phyloP scores from a whole-genome alignment of 2,113 vertebrate genomes.

The Apaloderma vittatum region DNA sequence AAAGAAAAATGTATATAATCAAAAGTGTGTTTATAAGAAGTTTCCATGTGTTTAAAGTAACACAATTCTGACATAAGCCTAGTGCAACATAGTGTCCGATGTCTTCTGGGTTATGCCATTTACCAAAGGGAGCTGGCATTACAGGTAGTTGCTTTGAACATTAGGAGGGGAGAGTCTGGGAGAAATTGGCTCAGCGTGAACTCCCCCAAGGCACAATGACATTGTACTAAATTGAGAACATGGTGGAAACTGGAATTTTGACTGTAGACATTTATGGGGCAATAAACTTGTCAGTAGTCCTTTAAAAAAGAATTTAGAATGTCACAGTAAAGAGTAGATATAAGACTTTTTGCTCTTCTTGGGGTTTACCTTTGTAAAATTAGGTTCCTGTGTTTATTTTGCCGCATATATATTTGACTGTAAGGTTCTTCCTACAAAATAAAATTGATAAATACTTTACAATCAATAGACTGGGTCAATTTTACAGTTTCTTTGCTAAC shows the following conservation, averaged over 20 bases:
- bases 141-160: neutral
- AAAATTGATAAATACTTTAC: neutral
- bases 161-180: neutral
- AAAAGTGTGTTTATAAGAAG: neutral
- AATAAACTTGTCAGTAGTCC: neutral
- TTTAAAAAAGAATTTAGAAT: neutral
- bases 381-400: neutral
- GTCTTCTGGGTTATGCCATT: neutral
- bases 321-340: neutral
- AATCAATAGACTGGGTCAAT: neutral
- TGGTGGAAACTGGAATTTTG: neutral
- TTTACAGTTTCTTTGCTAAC: neutral
- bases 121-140: neutral
- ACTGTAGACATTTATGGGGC: neutral
- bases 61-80: neutral
- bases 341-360: neutral
- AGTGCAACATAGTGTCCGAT: neutral
- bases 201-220: neutral
- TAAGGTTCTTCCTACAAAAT: neutral
- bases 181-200: neutral
- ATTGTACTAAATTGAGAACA: neutral
- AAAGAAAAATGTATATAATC: neutral
- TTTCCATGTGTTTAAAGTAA: neutral
- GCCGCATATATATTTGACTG: rapidly evolving
- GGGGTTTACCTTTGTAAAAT: neutral